Base-by-base conservation (phyloP, 2,888 invertebrate genomes). In the Trachelus stipa region DNA sequence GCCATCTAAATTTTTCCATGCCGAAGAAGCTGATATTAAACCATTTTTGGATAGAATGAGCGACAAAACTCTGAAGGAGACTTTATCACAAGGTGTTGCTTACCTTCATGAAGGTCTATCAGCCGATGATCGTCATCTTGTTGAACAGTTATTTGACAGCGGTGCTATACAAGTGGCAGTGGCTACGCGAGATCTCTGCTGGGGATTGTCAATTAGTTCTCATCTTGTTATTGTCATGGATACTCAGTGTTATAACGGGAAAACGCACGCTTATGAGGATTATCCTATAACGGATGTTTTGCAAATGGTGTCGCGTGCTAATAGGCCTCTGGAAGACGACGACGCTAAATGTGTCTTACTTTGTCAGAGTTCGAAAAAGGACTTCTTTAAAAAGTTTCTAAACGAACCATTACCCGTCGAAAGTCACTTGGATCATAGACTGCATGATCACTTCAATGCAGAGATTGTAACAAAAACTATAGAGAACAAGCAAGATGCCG, bases 391-490 rank as follows among this genome's bases (percentile, higher is more conserved):
- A 90, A 99, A 99, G 91, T 97, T 99, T 91, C 93, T 99, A 75
- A 98, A 98, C 90, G 99, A 99, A 91, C 98, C 99, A 1, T 92
- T 99, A 78, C 99, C 99, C 0, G 96, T 99, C 0, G 99, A 99
- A 94, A 99, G 98, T 83, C 99, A 99, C 92, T 93, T 99, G 85
- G 99, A 99, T 93, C 99, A 99, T 89, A 95, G 98, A 81, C 94
- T 99, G 3, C 99, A 99, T 92, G 99, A 99, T 92, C 99, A 99
- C 92, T 98, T 99, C 92, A 99, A 99, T 92, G 99, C 99, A 0
- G 99, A 99, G 93, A 98, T 99, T 78, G 99, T 99, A 0, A 99
- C 99, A 0, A 99, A 99, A 92, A 99, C 99, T 0, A 98, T 99
- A 86, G 99, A 99, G 92, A 99, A 99, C 93, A 99, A 99, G 90